Base-by-base conservation (phyloP, 2,888 invertebrate species). In the Alitta virens region DNA sequence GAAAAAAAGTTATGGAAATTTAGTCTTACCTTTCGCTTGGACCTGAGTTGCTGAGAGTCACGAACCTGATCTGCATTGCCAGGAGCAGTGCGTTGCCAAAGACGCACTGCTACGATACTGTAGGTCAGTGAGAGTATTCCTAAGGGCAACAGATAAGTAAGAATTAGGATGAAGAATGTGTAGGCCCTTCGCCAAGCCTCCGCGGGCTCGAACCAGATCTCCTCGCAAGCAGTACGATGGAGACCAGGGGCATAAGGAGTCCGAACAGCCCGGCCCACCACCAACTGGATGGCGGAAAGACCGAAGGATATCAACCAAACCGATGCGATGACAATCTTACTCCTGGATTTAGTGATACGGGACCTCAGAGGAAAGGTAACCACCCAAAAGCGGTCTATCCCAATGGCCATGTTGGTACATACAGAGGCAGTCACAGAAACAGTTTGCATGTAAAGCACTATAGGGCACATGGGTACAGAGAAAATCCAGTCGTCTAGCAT, bases 401-500 rank as follows among this genome's bases (percentile, higher is more conserved):
- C 84, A 25, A 85, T 84, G 33, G 83, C 84, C 65, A 82, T 82
- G 56, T 84, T 81, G 16, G 84, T 83, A 67, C 80, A 82, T 23
- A 84, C 82, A 63, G 82, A 82, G n/a, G 76, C 78, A 0, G 78
- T 75, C 26, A 84, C 85, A n/a, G 81, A 83, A 65, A 80, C 78
- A 63, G 81, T 82, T 72, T 82, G 85, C 77, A 80, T 82, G 74
- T 79, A 85, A 67, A 79, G 81, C 56, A 84, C 84, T 7, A 85
- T 70, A 0, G 84, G 82, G 69, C 85, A 85, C 77, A 85, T 82
- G 49, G 78, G 76, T 1, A 78, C 78, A 21, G 82, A 79, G 73
- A 85, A 85, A 40, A 84, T 75, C 85, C 85, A 85, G 33, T 78
- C 75, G 9, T 72, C 70, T 33, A 83, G 70, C 74, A 84, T 78